These are phyloP conservation scores for Falco concolor DNA, from an alignment of 2,797 vertebrate species.

Conservation along the genomic window DNA sequence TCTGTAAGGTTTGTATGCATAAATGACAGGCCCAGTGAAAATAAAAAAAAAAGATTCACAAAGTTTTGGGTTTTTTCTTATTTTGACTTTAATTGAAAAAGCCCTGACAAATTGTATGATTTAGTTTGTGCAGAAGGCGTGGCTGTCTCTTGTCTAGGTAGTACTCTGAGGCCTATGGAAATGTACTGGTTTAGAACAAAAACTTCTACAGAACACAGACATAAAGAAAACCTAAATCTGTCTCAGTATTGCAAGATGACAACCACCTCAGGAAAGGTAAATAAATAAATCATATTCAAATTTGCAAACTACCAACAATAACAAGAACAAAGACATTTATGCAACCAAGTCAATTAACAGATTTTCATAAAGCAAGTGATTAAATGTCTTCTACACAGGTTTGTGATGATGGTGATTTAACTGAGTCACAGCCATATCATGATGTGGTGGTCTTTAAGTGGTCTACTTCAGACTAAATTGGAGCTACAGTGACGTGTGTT, in stretches of 20 bases:
- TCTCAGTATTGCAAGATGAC: neutral
- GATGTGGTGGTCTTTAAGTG: neutral
- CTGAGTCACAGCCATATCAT: neutral
- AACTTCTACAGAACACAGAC: neutral
- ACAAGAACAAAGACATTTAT: neutral
- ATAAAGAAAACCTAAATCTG: slow-evolving; percentile 16
- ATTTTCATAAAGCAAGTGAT: neutral
- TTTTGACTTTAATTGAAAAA: neutral
- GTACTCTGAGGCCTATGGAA: neutral
- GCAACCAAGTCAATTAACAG: neutral
- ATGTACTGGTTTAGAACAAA: neutral
- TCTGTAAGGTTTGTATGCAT: neutral
- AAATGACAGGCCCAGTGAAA: neutral
- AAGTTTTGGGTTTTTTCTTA: neutral
- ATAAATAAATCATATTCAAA: neutral
- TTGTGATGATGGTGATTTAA: neutral
- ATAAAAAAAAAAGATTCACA: neutral
- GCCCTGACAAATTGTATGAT: neutral
- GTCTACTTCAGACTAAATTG: neutral
- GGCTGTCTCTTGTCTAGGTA: neutral
- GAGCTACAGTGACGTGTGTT: neutral
- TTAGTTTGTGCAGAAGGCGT: neutral
- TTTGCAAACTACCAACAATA: neutral
- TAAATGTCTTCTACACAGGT: neutral
- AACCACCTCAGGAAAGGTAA: neutral